Evolutionary conservation across 2,797 vertebrate species (phyloP).

Genomic region (Falco columbarius): DNA sequence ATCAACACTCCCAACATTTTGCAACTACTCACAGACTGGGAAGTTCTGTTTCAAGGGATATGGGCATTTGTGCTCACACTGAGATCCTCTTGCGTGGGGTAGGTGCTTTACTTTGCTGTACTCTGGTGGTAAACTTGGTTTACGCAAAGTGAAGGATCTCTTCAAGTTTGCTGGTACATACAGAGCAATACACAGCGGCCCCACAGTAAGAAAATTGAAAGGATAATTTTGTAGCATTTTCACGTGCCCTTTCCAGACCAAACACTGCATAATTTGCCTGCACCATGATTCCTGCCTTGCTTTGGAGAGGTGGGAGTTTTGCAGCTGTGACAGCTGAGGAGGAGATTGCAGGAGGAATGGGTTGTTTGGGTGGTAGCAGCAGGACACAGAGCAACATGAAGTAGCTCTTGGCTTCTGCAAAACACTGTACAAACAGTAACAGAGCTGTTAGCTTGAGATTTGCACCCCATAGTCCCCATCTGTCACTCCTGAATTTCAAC

Average conservation of each 20-base stretch:
- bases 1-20: neutral
- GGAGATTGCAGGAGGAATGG: neutral
- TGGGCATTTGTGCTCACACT: neutral
- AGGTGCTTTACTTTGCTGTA: neutral
- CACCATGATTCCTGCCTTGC: neutral
- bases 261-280: neutral
- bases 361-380: constrained; percentile 3
- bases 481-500: neutral
- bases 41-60: neutral
- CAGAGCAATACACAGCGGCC: neutral
- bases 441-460: constrained; percentile 3
- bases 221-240: neutral
- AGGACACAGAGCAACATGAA: neutral
- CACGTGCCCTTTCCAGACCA: neutral
- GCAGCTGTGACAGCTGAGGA: neutral
- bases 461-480: neutral
- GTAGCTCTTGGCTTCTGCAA: neutral
- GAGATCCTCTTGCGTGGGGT: neutral
- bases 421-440: neutral
- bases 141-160: neutral
- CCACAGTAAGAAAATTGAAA: neutral
- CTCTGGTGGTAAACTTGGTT: neutral
- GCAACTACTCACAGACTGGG: neutral
- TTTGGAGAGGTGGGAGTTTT: neutral
- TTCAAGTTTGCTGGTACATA: neutral